Conservation (phyloP, 2,113 vertebrate genomes). For the Neotoma lepida region DNA sequence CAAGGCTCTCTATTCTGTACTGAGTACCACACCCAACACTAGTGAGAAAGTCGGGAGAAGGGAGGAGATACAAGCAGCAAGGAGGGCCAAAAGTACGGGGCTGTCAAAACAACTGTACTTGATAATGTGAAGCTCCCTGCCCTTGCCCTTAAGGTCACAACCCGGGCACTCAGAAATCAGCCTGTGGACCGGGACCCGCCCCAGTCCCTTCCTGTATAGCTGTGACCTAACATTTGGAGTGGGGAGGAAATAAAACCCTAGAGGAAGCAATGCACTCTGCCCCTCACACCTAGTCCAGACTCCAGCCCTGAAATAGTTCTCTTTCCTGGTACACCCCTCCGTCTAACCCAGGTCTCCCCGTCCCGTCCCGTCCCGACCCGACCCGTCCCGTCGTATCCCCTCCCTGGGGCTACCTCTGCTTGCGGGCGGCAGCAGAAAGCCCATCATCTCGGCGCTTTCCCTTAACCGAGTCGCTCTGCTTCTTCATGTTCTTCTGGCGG, state of each 20-base stretch:
- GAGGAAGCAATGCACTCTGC: slow-evolving; percentile 59
- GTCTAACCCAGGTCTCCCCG: slow-evolving; percentile 31
- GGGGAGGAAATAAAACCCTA: slow-evolving; percentile 68
- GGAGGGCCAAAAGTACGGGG: slow-evolving; percentile 57
- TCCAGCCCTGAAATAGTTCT: slow-evolving; percentile 41
- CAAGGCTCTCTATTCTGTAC: slow-evolving; percentile 63
- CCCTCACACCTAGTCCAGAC: slow-evolving; percentile 55
- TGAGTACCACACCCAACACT: slow-evolving; percentile 69
- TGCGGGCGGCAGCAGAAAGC: slow-evolving; percentile 92
- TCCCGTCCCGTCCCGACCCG: neutral
- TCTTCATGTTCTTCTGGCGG: slow-evolving; percentile 92
- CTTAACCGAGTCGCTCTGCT: slow-evolving; percentile 87
- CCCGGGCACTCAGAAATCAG: slow-evolving; percentile 59
- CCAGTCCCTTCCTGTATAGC: slow-evolving; percentile 63
- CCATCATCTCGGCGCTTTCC: slow-evolving; percentile 91
- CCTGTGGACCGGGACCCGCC: slow-evolving; percentile 19
- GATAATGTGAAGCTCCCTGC: slow-evolving; percentile 66
- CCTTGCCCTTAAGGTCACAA: slow-evolving; percentile 73
- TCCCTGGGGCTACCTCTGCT: slow-evolving; percentile 89
- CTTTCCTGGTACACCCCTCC: slow-evolving; percentile 41
- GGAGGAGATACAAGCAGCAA: slow-evolving; percentile 54
- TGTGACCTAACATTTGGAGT: slow-evolving; percentile 48
- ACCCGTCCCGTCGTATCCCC: slow-evolving; percentile 27
- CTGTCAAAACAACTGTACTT: slow-evolving; percentile 53
- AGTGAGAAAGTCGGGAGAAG: slow-evolving; percentile 46